A percentile compares a stretch with the other conserved stretches of the same genome.
phyloP scores from a whole-genome alignment of 2,888 invertebrate genomes.

The Melinaea marsaeus region DNA sequence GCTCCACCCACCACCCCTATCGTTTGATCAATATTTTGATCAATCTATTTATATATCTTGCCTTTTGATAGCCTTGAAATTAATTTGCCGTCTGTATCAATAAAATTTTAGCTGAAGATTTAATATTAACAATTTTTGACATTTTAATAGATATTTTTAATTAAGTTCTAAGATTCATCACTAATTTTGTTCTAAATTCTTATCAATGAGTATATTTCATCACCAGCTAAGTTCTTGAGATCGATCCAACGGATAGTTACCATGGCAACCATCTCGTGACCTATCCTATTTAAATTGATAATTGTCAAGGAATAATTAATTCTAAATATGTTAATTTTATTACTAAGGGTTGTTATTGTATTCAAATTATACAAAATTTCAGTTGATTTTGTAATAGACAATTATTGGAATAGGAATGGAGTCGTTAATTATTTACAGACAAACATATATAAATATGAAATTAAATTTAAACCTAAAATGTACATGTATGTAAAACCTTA shows the following conservation, averaged over 20 bases:
- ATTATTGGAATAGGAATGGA: too few relatives aligned
- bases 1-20: constrained; percentile 47
- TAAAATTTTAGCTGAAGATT: background rate
- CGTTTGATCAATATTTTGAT: constrained; percentile 32
- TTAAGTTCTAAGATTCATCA: too few relatives aligned
- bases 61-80: constrained; percentile 25
- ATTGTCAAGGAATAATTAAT: background rate
- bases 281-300: constrained; percentile 9
- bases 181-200: too few relatives aligned
- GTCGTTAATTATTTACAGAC: too few relatives aligned
- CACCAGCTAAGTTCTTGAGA: constrained; percentile 12
- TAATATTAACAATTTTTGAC: background rate
- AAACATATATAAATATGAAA: too few relatives aligned
- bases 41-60: constrained; percentile 11
- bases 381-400: too few relatives aligned
- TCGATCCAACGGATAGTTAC: constrained; percentile 34
- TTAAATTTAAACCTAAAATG: too few relatives aligned
- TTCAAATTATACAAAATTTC: too few relatives aligned
- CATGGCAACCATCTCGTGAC: constrained; percentile 34
- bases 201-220: background rate
- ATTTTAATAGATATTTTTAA: too few relatives aligned
- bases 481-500: too few relatives aligned
- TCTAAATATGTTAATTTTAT: background rate
- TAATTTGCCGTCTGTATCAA: constrained; percentile 10
- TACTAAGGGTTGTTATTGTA: background rate